These are phyloP conservation scores for Gymnodraco acuticeps DNA, from an alignment of 2,797 vertebrate species.

Conservation along the genomic window DNA sequence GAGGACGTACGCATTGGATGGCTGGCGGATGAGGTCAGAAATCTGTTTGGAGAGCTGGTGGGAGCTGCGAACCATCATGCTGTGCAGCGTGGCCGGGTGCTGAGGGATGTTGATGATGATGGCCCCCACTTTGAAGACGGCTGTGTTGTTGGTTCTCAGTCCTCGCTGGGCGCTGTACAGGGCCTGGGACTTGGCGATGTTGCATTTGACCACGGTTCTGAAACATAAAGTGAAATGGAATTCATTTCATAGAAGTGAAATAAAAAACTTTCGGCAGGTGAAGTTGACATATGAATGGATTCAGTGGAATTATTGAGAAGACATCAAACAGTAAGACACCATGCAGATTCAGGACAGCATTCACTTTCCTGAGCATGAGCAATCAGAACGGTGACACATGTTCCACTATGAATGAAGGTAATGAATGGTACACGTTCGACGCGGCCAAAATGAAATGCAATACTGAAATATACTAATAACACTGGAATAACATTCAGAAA, in stretches of 20 bases:
- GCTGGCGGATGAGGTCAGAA: constrained; percentile 97
- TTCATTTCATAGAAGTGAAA: constrained; percentile 5
- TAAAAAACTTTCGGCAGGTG: background rate
- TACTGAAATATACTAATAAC: background rate
- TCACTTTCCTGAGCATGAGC: constrained; percentile 27
- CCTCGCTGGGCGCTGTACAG: constrained; percentile 97
- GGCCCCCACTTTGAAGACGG: constrained; percentile 96
- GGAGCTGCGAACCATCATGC: constrained; percentile 99
- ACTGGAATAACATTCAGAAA: constrained; percentile 9
- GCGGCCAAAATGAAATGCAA: too few species aligned
- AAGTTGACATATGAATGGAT: constrained; percentile 21
- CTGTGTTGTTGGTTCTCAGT: constrained; percentile 95
- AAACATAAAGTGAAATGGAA: constrained; percentile 45
- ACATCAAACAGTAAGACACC: constrained; percentile 40
- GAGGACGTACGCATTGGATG: constrained; percentile 88
- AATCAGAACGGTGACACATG: constrained; percentile 23
- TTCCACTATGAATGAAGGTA: constrained; percentile 32
- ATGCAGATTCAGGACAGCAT: constrained; percentile 56
- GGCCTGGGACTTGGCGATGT: constrained; percentile 98
- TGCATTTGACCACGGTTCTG: constrained; percentile 99
- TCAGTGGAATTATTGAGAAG: constrained; percentile 15
- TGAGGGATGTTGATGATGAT: constrained; percentile 99
- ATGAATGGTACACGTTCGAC: constrained; percentile 26
- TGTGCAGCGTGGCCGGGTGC: constrained; percentile 97
- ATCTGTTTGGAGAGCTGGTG: constrained; percentile 99